Evolutionary conservation across 2,888 invertebrate species (phyloP).

Genomic region (Dicyrtoma fusca): DNA sequence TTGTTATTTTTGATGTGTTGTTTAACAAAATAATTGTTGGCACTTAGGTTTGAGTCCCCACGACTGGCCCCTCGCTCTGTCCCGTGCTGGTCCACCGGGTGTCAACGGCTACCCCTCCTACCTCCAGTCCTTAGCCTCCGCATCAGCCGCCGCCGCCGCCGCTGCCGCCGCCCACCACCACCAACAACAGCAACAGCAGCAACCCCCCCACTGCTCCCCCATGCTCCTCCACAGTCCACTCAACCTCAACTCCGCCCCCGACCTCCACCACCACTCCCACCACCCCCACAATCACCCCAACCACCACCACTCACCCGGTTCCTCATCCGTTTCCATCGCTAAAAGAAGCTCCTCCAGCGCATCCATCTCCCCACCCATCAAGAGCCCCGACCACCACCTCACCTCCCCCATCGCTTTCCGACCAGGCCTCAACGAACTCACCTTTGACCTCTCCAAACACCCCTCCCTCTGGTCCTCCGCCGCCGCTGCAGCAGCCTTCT

Average conservation of each 20-base stretch:
- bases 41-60: conserved; percentile 51
- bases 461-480: conserved; percentile 49
- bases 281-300: conserved; percentile 21
- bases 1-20: not conserved
- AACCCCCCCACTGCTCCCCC: not conserved
- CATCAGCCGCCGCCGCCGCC: conserved; percentile 64
- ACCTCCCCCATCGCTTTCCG: conserved; percentile 12
- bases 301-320: conserved; percentile 32
- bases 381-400: conserved; percentile 41
- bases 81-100: conserved; percentile 39
- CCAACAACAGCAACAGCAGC: conserved; percentile 48
- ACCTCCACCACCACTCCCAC: not conserved
- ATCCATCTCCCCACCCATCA: conserved; percentile 46
- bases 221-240: conserved; percentile 15
- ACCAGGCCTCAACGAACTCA: conserved; percentile 30
- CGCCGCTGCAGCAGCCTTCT: not conserved
- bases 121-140: conserved; percentile 48
- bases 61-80: conserved; percentile 54
- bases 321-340: conserved; percentile 18
- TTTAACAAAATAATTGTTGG: not conserved
- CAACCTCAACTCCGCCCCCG: not conserved
- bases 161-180: conserved; percentile 65
- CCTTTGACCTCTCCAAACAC: conserved; percentile 53
- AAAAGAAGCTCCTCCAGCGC: conserved; percentile 20
- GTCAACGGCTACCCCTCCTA: conserved; percentile 51